A percentile compares a stretch with the other conserved stretches of the same genome.
These are phyloP conservation scores for Drosophila littoralis DNA, from an alignment of 1,140 invertebrate species.

Conservation along the genomic window DNA sequence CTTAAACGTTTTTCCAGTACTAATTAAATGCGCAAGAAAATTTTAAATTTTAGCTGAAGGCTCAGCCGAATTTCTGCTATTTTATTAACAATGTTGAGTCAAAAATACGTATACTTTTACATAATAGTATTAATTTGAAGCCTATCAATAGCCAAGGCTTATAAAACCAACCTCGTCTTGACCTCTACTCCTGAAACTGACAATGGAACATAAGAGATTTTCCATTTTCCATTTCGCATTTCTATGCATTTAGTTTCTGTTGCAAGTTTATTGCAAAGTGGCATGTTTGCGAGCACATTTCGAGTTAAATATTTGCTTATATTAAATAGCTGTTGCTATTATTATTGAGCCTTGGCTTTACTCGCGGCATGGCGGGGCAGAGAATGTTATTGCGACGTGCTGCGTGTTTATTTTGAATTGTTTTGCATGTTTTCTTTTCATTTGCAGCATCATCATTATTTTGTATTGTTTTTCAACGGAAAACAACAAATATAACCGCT, in stretches of 20 bases:
- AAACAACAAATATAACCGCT: constrained; percentile 1
- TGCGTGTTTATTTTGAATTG: constrained; percentile 70
- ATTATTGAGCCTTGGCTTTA: constrained; percentile 32
- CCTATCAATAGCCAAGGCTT: too few relatives aligned
- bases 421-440: constrained; percentile 72
- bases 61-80: too few relatives aligned
- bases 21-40: too few relatives aligned
- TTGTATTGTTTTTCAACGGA: neutral
- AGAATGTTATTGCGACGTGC: neutral
- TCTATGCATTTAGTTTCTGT: neutral
- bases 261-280: constrained; percentile 30
- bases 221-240: neutral
- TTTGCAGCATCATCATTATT: constrained; percentile 43
- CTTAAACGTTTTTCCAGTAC: too few relatives aligned
- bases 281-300: constrained; percentile 61
- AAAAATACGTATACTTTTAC: too few relatives aligned
- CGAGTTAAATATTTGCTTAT: constrained; percentile 62
- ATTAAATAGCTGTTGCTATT: constrained; percentile 33
- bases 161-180: constrained; percentile 34
- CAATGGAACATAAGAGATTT: constrained; percentile 29
- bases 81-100: too few relatives aligned
- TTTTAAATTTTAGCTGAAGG: too few relatives aligned
- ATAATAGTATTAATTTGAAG: too few relatives aligned
- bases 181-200: constrained; percentile 41
- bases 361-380: constrained; percentile 15